These are phyloP conservation scores for Drosophila koepferae DNA, from an alignment of 2,888 invertebrate genomes.

Conservation along the genomic window DNA sequence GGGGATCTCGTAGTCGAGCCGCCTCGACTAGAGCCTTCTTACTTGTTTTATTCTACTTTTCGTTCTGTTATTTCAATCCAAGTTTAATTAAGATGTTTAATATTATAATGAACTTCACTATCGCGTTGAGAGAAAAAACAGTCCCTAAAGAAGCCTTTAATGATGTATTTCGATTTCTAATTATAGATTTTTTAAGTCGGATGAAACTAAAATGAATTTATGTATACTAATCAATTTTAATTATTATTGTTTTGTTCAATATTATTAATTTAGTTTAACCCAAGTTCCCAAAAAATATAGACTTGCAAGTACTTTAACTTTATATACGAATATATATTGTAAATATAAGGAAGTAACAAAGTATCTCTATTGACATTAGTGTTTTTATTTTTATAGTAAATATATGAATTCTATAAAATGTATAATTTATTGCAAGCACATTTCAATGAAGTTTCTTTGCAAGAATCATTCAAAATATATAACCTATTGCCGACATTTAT, in stretches of 20 bases:
- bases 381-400: constrained; percentile 47
- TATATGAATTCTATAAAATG: constrained; percentile 57
- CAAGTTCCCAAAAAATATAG: constrained; percentile 2
- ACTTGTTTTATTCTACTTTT: too few species aligned
- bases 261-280: background rate
- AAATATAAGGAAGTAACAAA: constrained; percentile 65
- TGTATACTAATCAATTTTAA: too few species aligned
- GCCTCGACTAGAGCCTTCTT: too few species aligned
- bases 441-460: constrained; percentile 50
- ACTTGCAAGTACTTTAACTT: constrained; percentile 30
- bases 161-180: too few species aligned
- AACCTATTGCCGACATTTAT: constrained; percentile 39
- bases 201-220: too few species aligned
- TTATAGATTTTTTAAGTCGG: too few species aligned
- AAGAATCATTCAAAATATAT: constrained; percentile 50
- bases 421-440: constrained; percentile 63
- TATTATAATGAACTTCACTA: too few species aligned
- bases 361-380: constrained; percentile 49
- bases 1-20: too few species aligned
- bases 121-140: too few species aligned
- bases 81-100: too few species aligned
- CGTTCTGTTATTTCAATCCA: too few species aligned
- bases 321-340: constrained; percentile 58
- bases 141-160: too few species aligned
- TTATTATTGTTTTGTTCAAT: background rate